Evolutionary conservation across 1,140 invertebrate genomes (phyloP).

Genomic region (Galendromus occidentalis): DNA sequence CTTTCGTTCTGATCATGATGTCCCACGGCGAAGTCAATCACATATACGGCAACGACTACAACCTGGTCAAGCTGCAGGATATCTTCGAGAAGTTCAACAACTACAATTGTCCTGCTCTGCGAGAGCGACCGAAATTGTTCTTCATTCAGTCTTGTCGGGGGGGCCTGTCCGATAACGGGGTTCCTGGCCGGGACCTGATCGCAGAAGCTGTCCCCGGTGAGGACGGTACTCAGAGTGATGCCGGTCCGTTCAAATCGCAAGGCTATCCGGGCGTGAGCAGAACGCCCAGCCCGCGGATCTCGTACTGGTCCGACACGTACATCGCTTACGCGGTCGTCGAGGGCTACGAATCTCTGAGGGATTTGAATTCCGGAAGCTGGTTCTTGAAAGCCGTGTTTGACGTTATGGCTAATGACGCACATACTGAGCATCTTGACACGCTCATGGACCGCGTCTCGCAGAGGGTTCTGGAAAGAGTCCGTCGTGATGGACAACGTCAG

Average conservation of each 20-base stretch:
- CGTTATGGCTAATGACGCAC: conserved; percentile 20
- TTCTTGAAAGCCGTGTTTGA: conserved; percentile 23
- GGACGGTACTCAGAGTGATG: not conserved
- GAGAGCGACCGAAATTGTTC: conserved; percentile 24
- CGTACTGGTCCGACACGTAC: conserved; percentile 13
- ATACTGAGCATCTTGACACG: conserved; percentile 16
- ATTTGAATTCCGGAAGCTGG: conserved; percentile 20
- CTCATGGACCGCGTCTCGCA: not conserved
- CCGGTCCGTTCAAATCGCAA: not conserved
- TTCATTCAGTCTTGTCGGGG: conserved; percentile 24
- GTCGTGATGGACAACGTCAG: conserved; percentile 16
- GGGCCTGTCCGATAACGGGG: not conserved
- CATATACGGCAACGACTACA: conserved; percentile 12
- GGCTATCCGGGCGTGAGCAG: not conserved
- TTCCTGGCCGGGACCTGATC: not conserved
- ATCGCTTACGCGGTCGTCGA: conserved; percentile 11
- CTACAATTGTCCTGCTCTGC: conserved; percentile 19
- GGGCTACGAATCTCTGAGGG: conserved; percentile 23
- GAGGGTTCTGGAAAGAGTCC: conserved; percentile 11
- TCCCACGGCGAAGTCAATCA: conserved; percentile 12
- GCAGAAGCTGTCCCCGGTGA: not conserved
- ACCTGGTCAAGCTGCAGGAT: conserved; percentile 12
- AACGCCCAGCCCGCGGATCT: not conserved
- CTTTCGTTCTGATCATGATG: conserved; percentile 14
- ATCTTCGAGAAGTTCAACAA: conserved; percentile 21